These are phyloP conservation scores for Leptinotarsa haldemani DNA, from an alignment of 2,888 invertebrate species.

Conservation along the genomic window DNA sequence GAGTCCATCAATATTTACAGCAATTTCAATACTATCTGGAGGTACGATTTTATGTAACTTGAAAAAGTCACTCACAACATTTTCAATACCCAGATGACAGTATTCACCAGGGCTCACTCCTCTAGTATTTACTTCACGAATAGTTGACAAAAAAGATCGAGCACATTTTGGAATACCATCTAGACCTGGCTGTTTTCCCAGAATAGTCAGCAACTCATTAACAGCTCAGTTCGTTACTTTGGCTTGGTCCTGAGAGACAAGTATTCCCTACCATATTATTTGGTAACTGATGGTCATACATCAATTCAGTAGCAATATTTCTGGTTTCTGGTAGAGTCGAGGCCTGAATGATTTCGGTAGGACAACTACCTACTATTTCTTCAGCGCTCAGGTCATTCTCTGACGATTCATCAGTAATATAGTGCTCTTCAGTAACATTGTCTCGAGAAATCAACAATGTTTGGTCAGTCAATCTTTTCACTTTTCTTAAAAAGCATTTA, in stretches of 20 bases:
- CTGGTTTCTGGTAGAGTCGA: constrained; percentile 24
- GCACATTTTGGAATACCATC: too few relatives aligned
- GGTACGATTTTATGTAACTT: constrained; percentile 12
- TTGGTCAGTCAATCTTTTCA: not conserved
- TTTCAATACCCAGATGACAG: constrained; percentile 14
- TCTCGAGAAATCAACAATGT: too few relatives aligned
- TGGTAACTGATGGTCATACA: constrained; percentile 7
- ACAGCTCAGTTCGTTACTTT: constrained; percentile 21
- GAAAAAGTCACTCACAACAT: constrained; percentile 16
- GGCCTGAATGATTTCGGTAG: constrained; percentile 23
- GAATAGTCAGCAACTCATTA: too few relatives aligned
- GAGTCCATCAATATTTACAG: constrained; percentile 8
- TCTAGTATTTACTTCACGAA: too few relatives aligned
- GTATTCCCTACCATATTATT: constrained; percentile 5
- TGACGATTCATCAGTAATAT: not conserved
- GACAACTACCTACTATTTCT: constrained; percentile 24
- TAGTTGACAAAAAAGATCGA: too few relatives aligned
- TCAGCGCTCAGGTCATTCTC: constrained; percentile 18
- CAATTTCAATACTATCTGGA: constrained; percentile 14
- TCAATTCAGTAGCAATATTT: constrained; percentile 21
- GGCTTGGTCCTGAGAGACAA: constrained; percentile 6
- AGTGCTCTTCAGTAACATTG: constrained; percentile 3
- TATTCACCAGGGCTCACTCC: not conserved
- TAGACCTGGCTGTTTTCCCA: too few relatives aligned
- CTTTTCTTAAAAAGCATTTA: not conserved